These are phyloP conservation scores for Eospalax fontanierii DNA, from an alignment of 2,797 vertebrate species.

Conservation along the genomic window DNA sequence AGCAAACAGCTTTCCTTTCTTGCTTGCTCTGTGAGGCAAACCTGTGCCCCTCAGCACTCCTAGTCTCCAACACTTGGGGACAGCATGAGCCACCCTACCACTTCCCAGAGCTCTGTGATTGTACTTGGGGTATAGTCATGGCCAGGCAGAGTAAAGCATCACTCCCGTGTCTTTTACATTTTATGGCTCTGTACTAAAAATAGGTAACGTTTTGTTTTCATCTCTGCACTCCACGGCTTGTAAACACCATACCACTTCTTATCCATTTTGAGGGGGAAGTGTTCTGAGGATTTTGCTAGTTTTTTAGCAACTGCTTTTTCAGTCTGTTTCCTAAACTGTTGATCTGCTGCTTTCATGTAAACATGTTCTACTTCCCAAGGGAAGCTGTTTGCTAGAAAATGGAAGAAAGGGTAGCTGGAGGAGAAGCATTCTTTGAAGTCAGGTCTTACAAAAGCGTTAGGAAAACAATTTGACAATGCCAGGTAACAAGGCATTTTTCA, in stretches of 20 bases:
- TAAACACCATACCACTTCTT: background rate
- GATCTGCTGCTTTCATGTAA: background rate
- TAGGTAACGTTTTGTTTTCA: constrained; percentile 75
- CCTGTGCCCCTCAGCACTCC: background rate
- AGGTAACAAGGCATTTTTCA: constrained; percentile 45
- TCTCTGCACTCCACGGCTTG: constrained; percentile 65
- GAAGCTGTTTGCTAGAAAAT: constrained; percentile 49
- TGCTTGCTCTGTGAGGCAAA: background rate
- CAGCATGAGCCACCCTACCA: background rate
- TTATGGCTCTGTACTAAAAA: constrained; percentile 78
- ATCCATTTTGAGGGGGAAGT: background rate
- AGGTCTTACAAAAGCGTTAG: constrained; percentile 10
- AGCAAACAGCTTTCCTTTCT: background rate
- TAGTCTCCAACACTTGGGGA: background rate
- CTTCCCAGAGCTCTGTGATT: constrained; percentile 28
- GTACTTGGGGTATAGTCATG: constrained; percentile 60
- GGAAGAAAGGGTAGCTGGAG: background rate
- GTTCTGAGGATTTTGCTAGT: constrained; percentile 43
- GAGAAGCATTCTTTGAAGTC: background rate
- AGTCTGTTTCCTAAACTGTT: constrained; percentile 41
- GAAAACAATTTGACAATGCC: constrained; percentile 52
- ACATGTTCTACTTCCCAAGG: background rate
- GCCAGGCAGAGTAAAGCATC: background rate
- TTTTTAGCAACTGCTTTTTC: constrained; percentile 40
- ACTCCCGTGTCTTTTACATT: constrained; percentile 50